Conservation (phyloP, 2,113 vertebrate species). For the Rynchops niger region DNA sequence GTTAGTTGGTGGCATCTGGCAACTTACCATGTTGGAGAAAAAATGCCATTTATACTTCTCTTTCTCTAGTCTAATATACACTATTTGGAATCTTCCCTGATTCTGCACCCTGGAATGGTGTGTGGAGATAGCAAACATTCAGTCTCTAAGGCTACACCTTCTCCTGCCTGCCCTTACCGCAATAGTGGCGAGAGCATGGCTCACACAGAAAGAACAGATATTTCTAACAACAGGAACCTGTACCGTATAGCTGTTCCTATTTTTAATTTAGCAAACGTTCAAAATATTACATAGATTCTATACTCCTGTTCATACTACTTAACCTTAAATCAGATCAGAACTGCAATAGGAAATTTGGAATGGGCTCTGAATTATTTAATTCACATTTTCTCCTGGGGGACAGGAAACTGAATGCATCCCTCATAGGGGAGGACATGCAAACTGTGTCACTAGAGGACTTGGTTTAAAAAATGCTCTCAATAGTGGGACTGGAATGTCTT, state of each 20-base stretch:
- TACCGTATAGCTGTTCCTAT: not conserved
- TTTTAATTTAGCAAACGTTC: not conserved
- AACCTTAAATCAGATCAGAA: not conserved
- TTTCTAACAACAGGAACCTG: not conserved
- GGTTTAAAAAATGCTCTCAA: not conserved
- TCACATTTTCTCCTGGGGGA: not conserved
- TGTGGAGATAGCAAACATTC: not conserved
- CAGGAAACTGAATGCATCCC: not conserved
- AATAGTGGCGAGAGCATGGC: accelerated
- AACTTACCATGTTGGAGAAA: not conserved
- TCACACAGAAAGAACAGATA: not conserved
- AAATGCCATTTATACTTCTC: not conserved
- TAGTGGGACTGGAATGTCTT: not conserved
- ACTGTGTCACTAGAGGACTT: not conserved
- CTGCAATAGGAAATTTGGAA: not conserved
- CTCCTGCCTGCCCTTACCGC: not conserved
- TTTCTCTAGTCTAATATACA: not conserved
- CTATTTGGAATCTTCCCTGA: not conserved
- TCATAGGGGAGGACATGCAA: not conserved
- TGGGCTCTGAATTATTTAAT: not conserved
- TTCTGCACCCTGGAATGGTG: not conserved
- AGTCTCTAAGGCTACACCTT: not conserved
- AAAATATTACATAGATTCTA: not conserved
- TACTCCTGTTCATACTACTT: not conserved
- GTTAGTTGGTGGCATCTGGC: not conserved